These are phyloP conservation scores for Siphamia tubifer DNA, from an alignment of 2,113 vertebrate genomes.

Conservation along the genomic window DNA sequence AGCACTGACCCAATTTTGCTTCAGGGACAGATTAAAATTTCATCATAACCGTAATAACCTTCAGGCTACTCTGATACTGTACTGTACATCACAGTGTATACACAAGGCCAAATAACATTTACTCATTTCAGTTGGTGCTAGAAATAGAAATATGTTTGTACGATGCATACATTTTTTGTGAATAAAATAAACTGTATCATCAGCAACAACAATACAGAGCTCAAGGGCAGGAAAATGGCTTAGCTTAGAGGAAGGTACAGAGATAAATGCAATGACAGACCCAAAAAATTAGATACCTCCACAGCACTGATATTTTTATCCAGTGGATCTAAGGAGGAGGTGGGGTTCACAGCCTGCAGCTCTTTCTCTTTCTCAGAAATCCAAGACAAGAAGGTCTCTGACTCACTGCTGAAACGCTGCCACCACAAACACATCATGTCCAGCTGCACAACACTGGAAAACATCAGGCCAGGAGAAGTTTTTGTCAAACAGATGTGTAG, in stretches of 20 bases:
- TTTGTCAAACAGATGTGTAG: background rate
- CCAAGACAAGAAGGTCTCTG: slow-evolving; percentile 87
- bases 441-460: slow-evolving; percentile 87
- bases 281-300: slow-evolving; percentile 78
- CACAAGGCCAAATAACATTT: background rate
- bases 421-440: slow-evolving; percentile 88
- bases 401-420: slow-evolving; percentile 87
- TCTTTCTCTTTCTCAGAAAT: slow-evolving; percentile 88
- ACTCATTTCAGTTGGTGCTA: background rate
- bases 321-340: slow-evolving; percentile 76
- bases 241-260: background rate
- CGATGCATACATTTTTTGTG: background rate
- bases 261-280: background rate
- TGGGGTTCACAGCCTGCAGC: slow-evolving; percentile 79
- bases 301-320: slow-evolving; percentile 86
- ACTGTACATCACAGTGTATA: slow-evolving; percentile 9
- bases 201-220: background rate
- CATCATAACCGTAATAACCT: slow-evolving; percentile 38
- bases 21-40: slow-evolving; percentile 29
- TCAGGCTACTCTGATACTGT: background rate
- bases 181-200: background rate
- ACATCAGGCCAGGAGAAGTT: background rate
- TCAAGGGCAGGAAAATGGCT: background rate
- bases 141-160: background rate
- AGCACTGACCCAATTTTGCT: slow-evolving; percentile 25